Percentiles rank a stretch among this genome's conserved stretches.
Evolutionary conservation across 2,113 vertebrate genomes (phyloP).

Genomic region (Aegotheles bennettii): DNA sequence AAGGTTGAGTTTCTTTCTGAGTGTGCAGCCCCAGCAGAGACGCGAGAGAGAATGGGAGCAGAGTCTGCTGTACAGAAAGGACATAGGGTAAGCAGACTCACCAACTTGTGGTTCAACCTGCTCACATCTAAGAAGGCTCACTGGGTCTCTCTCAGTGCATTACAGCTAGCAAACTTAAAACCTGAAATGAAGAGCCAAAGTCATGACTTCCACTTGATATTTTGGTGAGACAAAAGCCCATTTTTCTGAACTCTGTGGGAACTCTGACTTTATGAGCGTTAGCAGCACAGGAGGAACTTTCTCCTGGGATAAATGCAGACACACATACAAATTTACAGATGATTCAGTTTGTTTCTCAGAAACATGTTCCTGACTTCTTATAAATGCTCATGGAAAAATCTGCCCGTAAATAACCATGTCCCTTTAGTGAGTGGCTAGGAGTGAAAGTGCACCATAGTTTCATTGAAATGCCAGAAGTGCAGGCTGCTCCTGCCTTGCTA

Average conservation of each 20-base stretch:
- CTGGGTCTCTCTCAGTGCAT: neutral
- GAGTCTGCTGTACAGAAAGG: neutral
- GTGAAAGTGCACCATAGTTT: neutral
- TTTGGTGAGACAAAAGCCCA: neutral
- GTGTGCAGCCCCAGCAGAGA: neutral
- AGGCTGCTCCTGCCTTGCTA: neutral
- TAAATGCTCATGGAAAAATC: neutral
- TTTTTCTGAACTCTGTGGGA: neutral
- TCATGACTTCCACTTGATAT: neutral
- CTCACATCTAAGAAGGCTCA: neutral
- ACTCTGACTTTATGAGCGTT: neutral
- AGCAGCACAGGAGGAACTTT: neutral
- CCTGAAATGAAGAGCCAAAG: neutral
- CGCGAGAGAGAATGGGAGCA: accelerated
- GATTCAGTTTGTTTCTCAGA: neutral
- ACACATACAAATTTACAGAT: neutral
- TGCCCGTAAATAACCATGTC: neutral
- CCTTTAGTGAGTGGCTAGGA: neutral
- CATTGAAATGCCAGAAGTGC: neutral
- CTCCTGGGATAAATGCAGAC: neutral
- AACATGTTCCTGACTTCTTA: neutral
- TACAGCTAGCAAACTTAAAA: no score
- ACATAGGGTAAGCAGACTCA: neutral
- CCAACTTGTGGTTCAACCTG: no score
- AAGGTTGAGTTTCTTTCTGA: neutral